Evolutionary conservation across 1,140 invertebrate species (phyloP), one percentile per base, ranked within the genome.

Genomic region (Leptestheria dahalacensis): DNA sequence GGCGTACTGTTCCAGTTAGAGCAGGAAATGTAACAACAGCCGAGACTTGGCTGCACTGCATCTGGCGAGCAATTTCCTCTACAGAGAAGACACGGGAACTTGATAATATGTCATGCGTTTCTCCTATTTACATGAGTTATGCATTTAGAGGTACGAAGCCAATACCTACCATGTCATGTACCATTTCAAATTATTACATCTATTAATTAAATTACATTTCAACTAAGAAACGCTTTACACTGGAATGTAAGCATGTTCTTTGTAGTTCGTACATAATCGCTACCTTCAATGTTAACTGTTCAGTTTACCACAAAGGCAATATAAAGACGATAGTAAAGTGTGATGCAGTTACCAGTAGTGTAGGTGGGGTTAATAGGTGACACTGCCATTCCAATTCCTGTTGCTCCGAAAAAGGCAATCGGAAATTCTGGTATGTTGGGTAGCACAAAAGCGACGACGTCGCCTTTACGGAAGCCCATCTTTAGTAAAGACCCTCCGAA

Each of bases 21-120:
- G 75, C 67, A 15, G 76, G 73, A 1, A 78, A 76, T 3, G 84
- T 80, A 12, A 91, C 76, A 4, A 90, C 71, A 6, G 78, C 79
- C 69, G 82, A 84, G 15, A 80, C 76, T 3, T 77, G 73, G 2
- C 80, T 79, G 61, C 80, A 74, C 59, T 73, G 68, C 24, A 92
- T 65, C 68, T 90, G 88, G 12, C 78, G 77, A 24, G 74, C 71
- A 18, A 91, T 79, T 76, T 92, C 88, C 62, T 83, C 88, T 90
- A 57, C 1, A 52, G 53, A 33, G 6, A 25, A 52, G 50, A 52
- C n/a, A 41, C 15, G 33, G 6, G 6, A 41, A 41, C 6, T 41
- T 41, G 15, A 9, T 41, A 9, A 41, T 41, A 15, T 41, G 6
- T 41, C 33, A 41, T 9, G 6, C 33, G 15, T 41, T 41, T 15